A percentile compares a stretch with the other conserved stretches of the same genome.
These are phyloP conservation scores for Peromyscus leucopus DNA, from an alignment of 2,113 vertebrate species.

Conservation along the genomic window DNA sequence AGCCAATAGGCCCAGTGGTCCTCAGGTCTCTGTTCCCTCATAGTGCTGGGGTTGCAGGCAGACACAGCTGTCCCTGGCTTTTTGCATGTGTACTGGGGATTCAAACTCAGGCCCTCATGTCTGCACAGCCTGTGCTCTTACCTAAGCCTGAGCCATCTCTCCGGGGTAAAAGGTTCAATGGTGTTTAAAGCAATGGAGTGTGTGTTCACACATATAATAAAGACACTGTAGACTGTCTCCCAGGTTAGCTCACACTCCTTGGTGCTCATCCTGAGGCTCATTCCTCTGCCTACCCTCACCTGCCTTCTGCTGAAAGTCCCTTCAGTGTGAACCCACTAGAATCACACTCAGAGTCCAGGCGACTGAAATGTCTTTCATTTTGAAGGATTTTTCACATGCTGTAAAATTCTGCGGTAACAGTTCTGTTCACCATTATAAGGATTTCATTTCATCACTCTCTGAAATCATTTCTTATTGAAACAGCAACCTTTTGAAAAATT, in stretches of 20 bases:
- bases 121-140: neutral
- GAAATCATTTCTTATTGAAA: neutral
- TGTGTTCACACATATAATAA: neutral
- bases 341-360: neutral
- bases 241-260: neutral
- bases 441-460: conserved; percentile 6
- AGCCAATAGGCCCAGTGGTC: neutral
- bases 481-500: neutral
- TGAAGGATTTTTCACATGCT: neutral
- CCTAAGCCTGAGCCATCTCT: neutral
- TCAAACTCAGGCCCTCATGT: neutral
- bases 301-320: neutral
- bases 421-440: neutral
- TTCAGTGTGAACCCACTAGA: neutral
- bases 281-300: neutral
- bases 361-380: neutral
- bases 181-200: neutral
- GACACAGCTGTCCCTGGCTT: neutral
- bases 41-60: neutral
- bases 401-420: neutral
- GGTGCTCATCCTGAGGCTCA: neutral
- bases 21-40: too few species aligned
- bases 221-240: neutral
- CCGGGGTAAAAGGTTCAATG: neutral
- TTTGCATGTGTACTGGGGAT: neutral